Base-by-base conservation (phyloP, 2,888 invertebrate genomes). In the Nomada lathburiana region DNA sequence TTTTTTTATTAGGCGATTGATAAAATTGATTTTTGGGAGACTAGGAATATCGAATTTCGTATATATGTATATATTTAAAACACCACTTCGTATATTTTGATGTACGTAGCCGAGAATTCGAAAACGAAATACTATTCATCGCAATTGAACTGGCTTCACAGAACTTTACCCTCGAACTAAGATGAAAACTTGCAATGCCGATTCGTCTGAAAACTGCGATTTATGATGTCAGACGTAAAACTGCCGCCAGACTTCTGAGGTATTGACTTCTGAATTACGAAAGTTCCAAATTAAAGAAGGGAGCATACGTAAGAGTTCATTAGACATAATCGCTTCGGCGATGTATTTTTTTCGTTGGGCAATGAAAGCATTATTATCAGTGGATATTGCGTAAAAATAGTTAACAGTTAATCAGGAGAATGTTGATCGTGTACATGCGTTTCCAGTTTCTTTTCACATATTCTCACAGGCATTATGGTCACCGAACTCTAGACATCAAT, bases 251-350 rank as follows among this genome's bases (percentile, higher is more conserved):
- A 53, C 83, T 75, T 69, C 55, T 57, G 53, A 55, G 50, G 69
- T 59, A 60, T 80, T 80, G 71, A 68, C 60, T 64, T 84, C 62
- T 82, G 81, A 84, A 84, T 84, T 78, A 84, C 76, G 78, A 85
- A 84, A 84, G 75, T 82, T 82, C 59, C 62, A 50, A 23, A 71
- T 59, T 70, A 57, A 71, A 76, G 60, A 55, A 60, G 23, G 75
- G 63, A 65, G n/a, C 68, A 81, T 64, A 63, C 69, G 76, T 70
- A 82, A 76, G 82, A 85, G 82, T 82, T 69, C 82, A 79, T 85
- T 85, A 82, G 70, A 70, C 26, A 16, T 36, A 71, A 64, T 68
- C 76, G 69, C 76, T 84, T 60, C 73, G 29, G 29, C 29, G 29
- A 29, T 29, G 5, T 29, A 26, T 26, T 26, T 29, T 29, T 29